Conservation (phyloP, 2,888 invertebrate species). For the Mechanitis messenoides region DNA sequence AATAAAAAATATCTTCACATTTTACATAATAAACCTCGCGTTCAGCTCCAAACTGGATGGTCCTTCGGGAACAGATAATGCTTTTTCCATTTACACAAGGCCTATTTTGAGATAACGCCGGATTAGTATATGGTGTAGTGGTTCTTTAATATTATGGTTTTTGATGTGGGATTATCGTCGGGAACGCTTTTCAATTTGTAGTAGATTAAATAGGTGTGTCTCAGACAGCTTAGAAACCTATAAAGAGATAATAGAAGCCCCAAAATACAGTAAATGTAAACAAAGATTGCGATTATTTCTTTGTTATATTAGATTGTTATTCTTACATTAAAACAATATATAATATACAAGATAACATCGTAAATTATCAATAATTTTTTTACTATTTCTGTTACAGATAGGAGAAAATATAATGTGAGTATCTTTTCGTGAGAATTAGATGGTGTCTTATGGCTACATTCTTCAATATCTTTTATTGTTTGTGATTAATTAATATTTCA, state of each 20-base stretch:
- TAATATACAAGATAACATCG: background rate
- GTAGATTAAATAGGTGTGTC: slow-evolving; percentile 23
- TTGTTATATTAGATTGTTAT: background rate
- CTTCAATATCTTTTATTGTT: background rate
- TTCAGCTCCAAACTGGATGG: slow-evolving; percentile 35
- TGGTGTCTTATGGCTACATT: background rate
- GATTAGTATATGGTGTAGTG: slow-evolving; percentile 32
- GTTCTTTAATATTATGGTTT: slow-evolving; percentile 32
- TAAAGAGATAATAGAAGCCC: slow-evolving; percentile 5
- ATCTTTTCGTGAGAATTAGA: background rate
- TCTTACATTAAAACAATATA: background rate
- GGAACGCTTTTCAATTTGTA: slow-evolving; percentile 19
- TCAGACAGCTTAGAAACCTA: slow-evolving; percentile 15
- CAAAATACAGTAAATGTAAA: slow-evolving; percentile 1
- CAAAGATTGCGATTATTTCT: background rate
- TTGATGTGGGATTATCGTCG: slow-evolving; percentile 31
- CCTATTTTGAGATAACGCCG: slow-evolving; percentile 37
- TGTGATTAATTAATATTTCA: background rate
- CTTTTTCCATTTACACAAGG: slow-evolving; percentile 46
- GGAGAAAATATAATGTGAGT: slow-evolving; percentile 17
- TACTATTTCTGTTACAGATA: slow-evolving; percentile 17
- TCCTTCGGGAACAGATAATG: slow-evolving; percentile 52
- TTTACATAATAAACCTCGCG: slow-evolving; percentile 38
- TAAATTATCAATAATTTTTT: background rate
- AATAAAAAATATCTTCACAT: slow-evolving; percentile 35